Conservation (phyloP, 2,797 vertebrate species). For the Catamblyrhynchus diadema region DNA sequence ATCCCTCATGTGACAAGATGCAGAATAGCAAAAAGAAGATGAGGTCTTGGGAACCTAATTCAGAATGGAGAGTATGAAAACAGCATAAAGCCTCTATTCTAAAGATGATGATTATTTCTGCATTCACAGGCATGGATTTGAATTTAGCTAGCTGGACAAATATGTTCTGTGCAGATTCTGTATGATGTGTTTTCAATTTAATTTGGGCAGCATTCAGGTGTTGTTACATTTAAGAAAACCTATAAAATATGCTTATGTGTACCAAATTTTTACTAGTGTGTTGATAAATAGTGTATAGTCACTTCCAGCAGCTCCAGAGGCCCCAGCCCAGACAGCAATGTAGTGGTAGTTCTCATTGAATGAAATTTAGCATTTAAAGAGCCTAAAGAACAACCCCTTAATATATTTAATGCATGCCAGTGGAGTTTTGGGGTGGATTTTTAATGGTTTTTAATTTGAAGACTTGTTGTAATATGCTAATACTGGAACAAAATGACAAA, state of each 20-base stretch:
- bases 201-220: not conserved
- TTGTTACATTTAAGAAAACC: not conserved
- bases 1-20: not conserved
- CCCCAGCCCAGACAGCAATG: not conserved
- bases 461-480: not conserved
- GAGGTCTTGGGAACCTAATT: not conserved
- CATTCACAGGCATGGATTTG: not conserved
- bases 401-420: not conserved
- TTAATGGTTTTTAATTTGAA: not conserved
- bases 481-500: not conserved
- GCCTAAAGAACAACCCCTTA: not conserved
- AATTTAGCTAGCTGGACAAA: not conserved
- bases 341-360: not conserved
- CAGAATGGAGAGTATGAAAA: not conserved
- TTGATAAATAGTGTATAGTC: fast-evolving
- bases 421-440: not conserved
- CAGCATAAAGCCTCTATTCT: not conserved
- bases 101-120: not conserved
- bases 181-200: not conserved
- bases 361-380: not conserved
- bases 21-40: not conserved
- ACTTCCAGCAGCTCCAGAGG: not conserved
- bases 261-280: not conserved
- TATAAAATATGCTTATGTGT: not conserved
- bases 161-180: not conserved